Conservation (phyloP, 2,797 vertebrate species). For the Acrossocheilus fasciatus region DNA sequence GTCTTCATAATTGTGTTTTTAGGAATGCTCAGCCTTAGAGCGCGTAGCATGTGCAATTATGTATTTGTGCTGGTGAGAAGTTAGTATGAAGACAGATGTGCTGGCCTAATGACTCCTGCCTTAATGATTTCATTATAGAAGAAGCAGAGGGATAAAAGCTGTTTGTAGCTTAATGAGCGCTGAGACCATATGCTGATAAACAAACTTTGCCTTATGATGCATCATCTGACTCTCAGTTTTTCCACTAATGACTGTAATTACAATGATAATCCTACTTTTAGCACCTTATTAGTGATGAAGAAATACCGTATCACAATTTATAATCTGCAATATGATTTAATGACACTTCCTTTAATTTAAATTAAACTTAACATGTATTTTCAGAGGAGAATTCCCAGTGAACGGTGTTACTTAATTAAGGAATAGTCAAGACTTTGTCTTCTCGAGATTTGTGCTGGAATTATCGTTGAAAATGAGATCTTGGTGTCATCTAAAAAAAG, state of each 20-base stretch:
- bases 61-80: slow-evolving; percentile 2
- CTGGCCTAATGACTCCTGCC: slow-evolving; percentile 25
- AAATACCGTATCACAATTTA: neutral
- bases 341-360: neutral
- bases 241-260: neutral
- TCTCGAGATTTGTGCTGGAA: neutral
- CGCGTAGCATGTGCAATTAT: neutral
- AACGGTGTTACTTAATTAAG: neutral
- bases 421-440: neutral
- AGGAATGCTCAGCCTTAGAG: neutral
- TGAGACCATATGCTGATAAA: slow-evolving; percentile 22
- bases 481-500: slow-evolving; percentile 32
- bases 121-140: slow-evolving; percentile 12
- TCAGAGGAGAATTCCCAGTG: neutral
- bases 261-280: slow-evolving; percentile 2
- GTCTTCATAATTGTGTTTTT: slow-evolving; percentile 28
- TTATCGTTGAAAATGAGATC: neutral
- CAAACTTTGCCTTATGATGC: slow-evolving; percentile 1
- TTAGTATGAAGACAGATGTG: slow-evolving; percentile 25
- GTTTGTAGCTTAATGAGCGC: slow-evolving; percentile 30
- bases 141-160: slow-evolving; percentile 11
- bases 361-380: neutral
- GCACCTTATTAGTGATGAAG: neutral
- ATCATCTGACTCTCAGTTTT: neutral
- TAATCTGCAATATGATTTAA: neutral